Base-by-base conservation (phyloP, 1,140 invertebrate species). In the Coenobita brevimanus region DNA sequence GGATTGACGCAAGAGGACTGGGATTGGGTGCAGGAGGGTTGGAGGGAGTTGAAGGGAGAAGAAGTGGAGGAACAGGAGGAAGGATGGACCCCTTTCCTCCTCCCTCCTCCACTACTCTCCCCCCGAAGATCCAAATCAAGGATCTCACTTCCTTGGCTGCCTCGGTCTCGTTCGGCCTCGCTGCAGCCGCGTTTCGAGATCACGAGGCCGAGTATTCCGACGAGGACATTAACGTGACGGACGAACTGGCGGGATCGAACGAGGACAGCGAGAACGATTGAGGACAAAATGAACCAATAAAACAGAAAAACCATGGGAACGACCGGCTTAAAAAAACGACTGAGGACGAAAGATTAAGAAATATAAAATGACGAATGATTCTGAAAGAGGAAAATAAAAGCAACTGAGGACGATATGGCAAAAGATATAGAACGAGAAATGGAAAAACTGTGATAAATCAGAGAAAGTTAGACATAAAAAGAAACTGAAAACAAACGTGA, bases 171-270 rank as follows among this genome's bases (percentile, higher is more conserved):
- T 17, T 67, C 57, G 80, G 62, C 3, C 41, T 33, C 62, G 82
- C 54, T 81, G 54, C 54, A 36, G 79, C 84, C 64, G 60, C 73
- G 15, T 71, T 80, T 69, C 64, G 79, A 33, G 50, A 86, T 41
- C 64, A 33, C 24, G 84, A 83, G 10, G 73, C 80, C 24, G 86
- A 88, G 43, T 89, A 82, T 67, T 85, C 67, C 36, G 89, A 90
- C 84, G 89, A 90, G 69, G 89, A 90, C 78, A 90, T 90, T 69
- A 90, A 90, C 69, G 86, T 90, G 36, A 90, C 89, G n/a, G 89
- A 90, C 64, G 89, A 90, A 64, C 15, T 90, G 75, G 82, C 38
- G 8, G 89, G 50, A n/a, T 90, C 89, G 8, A 90, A 90, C 73
- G 89, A 90, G 50, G 89, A 90, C 38, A 89, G 86, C 36, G 89